phyloP scores from a whole-genome alignment of 2,888 invertebrate genomes.

The Eledona agricola region DNA sequence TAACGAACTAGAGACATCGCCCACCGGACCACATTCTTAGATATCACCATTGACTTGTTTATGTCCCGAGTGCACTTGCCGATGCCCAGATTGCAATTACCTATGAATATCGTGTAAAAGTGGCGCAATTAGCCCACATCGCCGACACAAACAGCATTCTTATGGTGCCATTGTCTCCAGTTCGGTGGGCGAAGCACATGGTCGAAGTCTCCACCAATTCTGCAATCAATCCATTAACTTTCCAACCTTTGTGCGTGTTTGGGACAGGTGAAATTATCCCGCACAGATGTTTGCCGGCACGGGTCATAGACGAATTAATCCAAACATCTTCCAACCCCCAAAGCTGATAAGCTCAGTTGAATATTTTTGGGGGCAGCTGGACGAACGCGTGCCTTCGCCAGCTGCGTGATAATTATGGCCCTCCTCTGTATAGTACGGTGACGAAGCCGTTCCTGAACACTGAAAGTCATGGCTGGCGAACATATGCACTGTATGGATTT shows the following conservation, averaged over 20 bases:
- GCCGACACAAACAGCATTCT: constrained; percentile 38
- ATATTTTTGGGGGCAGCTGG: constrained; percentile 45
- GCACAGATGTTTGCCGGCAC: constrained; percentile 17
- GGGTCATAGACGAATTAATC: constrained; percentile 12
- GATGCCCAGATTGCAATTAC: constrained; percentile 21
- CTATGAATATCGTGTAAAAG: constrained; percentile 22
- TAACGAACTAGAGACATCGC: no score
- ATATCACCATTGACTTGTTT: constrained; percentile 26
- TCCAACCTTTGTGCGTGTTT: no score
- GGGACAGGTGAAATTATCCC: constrained; percentile 16
- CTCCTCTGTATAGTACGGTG: constrained; percentile 13
- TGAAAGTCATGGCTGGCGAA: constrained; percentile 1
- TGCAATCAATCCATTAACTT: no score
- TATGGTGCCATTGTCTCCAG: constrained; percentile 30
- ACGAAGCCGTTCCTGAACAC: constrained; percentile 10
- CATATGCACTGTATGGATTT: not conserved
- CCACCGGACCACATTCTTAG: constrained; percentile 37
- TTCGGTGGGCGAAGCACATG: constrained; percentile 32
- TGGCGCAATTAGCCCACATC: constrained; percentile 36
- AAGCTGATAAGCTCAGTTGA: constrained; percentile 5
- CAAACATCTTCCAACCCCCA: constrained; percentile 9
- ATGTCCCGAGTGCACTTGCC: constrained; percentile 17
- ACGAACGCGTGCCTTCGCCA: constrained; percentile 44
- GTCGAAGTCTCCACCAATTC: no score
- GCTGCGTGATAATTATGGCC: constrained; percentile 38